phyloP scores from a whole-genome alignment of 2,113 vertebrate species.

The Crocuta crocuta region DNA sequence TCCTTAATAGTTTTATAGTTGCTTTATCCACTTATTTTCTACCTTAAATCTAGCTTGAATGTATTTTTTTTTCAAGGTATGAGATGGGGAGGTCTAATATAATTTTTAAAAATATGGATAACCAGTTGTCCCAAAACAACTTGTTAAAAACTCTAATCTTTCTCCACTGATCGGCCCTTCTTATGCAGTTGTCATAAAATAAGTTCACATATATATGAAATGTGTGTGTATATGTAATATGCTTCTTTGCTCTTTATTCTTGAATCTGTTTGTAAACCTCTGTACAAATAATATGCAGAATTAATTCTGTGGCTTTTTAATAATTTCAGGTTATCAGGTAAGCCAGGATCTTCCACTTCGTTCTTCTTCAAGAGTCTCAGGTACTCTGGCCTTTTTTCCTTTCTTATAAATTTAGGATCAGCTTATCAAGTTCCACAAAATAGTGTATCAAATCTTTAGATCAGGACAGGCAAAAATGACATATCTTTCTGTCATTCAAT shows the following conservation, averaged over 20 bases:
- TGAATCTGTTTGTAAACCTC: neutral
- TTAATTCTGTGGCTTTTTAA: neutral
- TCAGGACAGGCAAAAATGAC: neutral
- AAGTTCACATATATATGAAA: neutral
- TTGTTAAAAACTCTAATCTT: neutral
- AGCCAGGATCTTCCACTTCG: neutral
- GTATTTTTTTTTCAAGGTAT: neutral
- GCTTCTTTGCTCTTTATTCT: neutral
- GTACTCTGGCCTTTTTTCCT: neutral
- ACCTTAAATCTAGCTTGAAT: neutral
- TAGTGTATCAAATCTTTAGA: neutral
- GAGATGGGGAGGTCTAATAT: neutral
- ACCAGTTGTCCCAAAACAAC: neutral
- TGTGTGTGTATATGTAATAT: neutral
- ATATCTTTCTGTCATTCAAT: neutral
- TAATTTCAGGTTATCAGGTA: neutral
- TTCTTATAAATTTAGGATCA: neutral
- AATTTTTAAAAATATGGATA: neutral
- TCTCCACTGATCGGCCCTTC: neutral
- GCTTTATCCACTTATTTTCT: neutral
- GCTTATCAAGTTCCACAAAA: neutral
- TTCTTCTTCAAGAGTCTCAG: neutral
- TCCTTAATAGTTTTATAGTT: neutral
- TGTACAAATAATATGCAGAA: neutral
- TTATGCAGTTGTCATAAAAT: neutral